A percentile compares a stretch with the other conserved stretches of the same genome.
phyloP scores from a whole-genome alignment of 2,113 vertebrate species.

The Hiodon alosoides region DNA sequence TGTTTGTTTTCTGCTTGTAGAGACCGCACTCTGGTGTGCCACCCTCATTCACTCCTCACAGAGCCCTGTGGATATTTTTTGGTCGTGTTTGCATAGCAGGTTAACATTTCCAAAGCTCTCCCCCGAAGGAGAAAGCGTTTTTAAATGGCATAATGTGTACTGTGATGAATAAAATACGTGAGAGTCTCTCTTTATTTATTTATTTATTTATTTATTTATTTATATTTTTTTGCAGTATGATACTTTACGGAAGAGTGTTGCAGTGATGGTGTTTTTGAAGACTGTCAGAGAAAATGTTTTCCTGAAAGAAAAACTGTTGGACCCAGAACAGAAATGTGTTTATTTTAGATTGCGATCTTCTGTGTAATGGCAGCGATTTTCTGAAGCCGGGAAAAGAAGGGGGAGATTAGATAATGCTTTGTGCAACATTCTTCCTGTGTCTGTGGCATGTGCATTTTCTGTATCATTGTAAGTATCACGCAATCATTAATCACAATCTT shows the following conservation, averaged over 20 bases:
- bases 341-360: background rate
- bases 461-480: background rate
- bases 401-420: background rate
- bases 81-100: constrained; percentile 28
- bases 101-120: background rate
- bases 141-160: background rate
- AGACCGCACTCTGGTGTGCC: background rate
- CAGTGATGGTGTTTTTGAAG: background rate
- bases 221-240: constrained; percentile 4
- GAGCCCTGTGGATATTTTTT: constrained; percentile 3
- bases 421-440: background rate
- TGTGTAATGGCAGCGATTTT: background rate
- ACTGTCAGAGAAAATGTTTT: constrained; percentile 1
- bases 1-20: constrained; percentile 3
- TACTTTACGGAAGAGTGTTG: background rate
- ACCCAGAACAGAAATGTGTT: background rate
- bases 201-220: background rate
- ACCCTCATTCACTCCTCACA: background rate
- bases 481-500: constrained; percentile 7
- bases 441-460: background rate
- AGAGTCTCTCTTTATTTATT: background rate
- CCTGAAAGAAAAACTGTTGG: background rate
- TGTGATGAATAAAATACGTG: constrained; percentile 8
- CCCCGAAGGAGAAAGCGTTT: background rate
- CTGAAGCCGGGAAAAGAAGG: background rate